Base-by-base conservation (phyloP, 2,113 vertebrate species). In the Manacus vitellinus region DNA sequence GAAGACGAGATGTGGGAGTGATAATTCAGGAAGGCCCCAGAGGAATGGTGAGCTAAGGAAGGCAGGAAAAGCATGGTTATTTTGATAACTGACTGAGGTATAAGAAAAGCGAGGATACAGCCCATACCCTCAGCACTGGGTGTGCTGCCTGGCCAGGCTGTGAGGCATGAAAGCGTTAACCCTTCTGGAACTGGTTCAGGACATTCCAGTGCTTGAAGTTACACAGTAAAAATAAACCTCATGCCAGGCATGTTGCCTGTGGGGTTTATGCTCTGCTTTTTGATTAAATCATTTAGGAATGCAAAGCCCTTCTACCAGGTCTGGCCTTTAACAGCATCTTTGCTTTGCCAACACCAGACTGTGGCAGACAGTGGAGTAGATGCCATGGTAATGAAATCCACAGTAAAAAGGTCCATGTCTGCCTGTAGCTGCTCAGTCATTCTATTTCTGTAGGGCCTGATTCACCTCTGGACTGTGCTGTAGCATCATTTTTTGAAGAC, bases 201-300 rank as follows among this genome's bases (percentile, higher is more conserved):
- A 81, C 89, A 91, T 95, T 96, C 89, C 94, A 88, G 31, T 3
- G 3, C 88, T 89, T 91, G 27, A 89, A 86, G 74, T 84, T 85
- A 81, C 31, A 71, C 5, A 65, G 73, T 56, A 85, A 95, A 95
- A 96, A 92, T 94, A 93, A 94, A 91, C 83, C 11, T 89, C 13
- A 2, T 49, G 41, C 67, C 91, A 93, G 46, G 47, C 14, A 3
- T 80, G 70, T 86, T 88, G 85, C 59, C 43, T 67, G 1, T 65
- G 39, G 35, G 30, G 44, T 61, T 96, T 90, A 86, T 90, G 68
- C 17, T 94, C 56, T 86, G 61, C 28, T 70, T 85, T 92, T 92
- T 84, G 59, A 94, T 91, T 86, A 76, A 91, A 30, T 52, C 54
- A 49, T 81, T 94, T 51, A 84, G 92, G 90, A 97, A 95, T 68